Evolutionary conservation across 2,113 vertebrate genomes (phyloP).

Genomic region (Passer domesticus): DNA sequence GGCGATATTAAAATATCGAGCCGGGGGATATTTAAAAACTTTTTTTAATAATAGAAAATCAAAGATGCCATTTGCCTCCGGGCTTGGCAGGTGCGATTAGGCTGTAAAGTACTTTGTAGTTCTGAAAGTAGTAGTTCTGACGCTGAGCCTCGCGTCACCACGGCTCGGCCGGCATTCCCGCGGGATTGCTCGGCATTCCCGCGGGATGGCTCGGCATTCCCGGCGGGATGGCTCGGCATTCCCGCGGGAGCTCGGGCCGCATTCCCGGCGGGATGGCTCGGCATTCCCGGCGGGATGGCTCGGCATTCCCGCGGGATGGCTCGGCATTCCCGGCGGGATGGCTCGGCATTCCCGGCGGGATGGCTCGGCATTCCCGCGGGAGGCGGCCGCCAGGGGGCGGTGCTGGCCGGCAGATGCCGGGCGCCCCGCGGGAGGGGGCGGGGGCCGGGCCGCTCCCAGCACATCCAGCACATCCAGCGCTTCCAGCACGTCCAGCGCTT

Average conservation of each 20-base stretch:
- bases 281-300: no score
- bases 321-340: no score
- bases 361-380: no score
- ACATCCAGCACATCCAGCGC: fast-evolving
- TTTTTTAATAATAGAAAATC: not conserved
- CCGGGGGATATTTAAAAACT: not conserved
- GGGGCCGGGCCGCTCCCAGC: not conserved
- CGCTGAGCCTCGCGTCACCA: not conserved
- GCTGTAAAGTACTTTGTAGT: not conserved
- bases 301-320: not conserved
- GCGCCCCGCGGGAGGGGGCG: not conserved
- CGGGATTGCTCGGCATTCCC: not conserved
- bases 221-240: not conserved
- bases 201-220: not conserved
- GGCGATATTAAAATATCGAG: not conserved
- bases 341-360: no score
- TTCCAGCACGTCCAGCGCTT: not conserved
- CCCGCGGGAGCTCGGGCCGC: not conserved
- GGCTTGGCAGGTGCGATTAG: not conserved
- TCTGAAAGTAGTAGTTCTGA: not conserved
- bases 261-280: no score
- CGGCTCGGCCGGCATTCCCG: not conserved
- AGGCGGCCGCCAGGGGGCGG: constrained; percentile 67
- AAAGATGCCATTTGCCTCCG: not conserved
- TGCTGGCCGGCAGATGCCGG: constrained; percentile 62